phyloP scores from a whole-genome alignment of 2,888 invertebrate species.

The Anthoptus insignis region DNA sequence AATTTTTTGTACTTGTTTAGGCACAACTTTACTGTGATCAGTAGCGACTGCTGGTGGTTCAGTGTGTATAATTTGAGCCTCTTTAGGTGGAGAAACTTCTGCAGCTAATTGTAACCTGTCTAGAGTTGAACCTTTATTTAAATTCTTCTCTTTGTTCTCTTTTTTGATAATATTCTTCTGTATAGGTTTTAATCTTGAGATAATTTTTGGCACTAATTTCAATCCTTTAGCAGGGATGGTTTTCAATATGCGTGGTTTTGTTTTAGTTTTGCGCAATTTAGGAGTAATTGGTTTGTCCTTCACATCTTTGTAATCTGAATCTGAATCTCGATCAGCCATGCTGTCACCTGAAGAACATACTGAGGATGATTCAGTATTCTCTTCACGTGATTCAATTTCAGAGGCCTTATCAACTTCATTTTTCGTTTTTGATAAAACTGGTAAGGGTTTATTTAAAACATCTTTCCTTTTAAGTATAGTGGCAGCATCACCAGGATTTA shows the following conservation, averaged over 20 bases:
- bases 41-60: conserved; percentile 51
- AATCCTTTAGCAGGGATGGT: conserved; percentile 58
- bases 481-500: conserved; percentile 69
- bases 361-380: conserved; percentile 82
- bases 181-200: conserved; percentile 64
- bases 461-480: conserved; percentile 76
- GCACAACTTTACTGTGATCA: conserved; percentile 71
- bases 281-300: conserved; percentile 67
- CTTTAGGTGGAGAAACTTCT: conserved; percentile 57
- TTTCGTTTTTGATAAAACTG: conserved; percentile 67
- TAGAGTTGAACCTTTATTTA: conserved; percentile 61
- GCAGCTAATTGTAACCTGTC: conserved; percentile 63
- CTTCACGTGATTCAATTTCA: conserved; percentile 72
- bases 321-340: conserved; percentile 87
- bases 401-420: conserved; percentile 61
- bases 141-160: conserved; percentile 73
- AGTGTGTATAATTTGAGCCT: conserved; percentile 56
- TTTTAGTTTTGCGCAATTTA: conserved; percentile 67
- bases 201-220: conserved; percentile 67
- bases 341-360: conserved; percentile 84
- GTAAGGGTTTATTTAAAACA: conserved; percentile 70
- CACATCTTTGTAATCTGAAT: conserved; percentile 87
- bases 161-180: conserved; percentile 63
- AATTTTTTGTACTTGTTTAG: conserved; percentile 75
- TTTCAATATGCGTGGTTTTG: conserved; percentile 78